Evolutionary conservation across 2,888 invertebrate species (phyloP).

Genomic region (Halictus quadricinctus): DNA sequence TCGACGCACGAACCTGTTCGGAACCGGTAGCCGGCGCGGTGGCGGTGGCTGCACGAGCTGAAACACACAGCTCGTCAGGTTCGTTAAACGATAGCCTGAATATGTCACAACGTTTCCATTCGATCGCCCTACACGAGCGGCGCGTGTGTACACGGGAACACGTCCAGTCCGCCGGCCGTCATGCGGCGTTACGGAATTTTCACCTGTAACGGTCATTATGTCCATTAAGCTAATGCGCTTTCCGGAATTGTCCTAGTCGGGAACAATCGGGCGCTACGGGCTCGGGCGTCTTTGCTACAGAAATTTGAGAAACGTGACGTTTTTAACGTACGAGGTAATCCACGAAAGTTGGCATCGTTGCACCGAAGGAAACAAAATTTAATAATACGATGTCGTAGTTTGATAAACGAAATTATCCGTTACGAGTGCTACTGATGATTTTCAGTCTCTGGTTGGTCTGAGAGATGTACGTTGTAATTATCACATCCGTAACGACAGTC

Average conservation of each 20-base stretch:
- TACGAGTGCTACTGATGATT: too few relatives aligned
- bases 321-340: neutral
- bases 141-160: constrained; percentile 42
- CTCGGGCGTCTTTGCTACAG: neutral
- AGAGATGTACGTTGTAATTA: too few relatives aligned
- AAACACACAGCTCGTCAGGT: constrained; percentile 30
- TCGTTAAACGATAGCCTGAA: constrained; percentile 61
- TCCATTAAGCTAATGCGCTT: constrained; percentile 31
- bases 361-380: too few relatives aligned
- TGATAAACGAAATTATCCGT: too few relatives aligned
- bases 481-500: too few relatives aligned
- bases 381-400: too few relatives aligned
- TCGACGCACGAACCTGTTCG: constrained; percentile 23
- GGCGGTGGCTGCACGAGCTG: neutral
- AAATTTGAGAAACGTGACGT: neutral
- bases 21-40: neutral
- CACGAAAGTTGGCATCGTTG: neutral
- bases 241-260: constrained; percentile 14
- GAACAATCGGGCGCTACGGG: neutral
- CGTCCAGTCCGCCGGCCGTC: constrained; percentile 41
- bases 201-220: constrained; percentile 27
- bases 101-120: constrained; percentile 55
- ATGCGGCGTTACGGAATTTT: constrained; percentile 23
- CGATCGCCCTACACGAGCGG: constrained; percentile 27
- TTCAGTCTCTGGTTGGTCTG: too few relatives aligned